These are phyloP conservation scores for Drosophila meridionalis DNA, from an alignment of 2,888 invertebrate genomes.

Conservation along the genomic window DNA sequence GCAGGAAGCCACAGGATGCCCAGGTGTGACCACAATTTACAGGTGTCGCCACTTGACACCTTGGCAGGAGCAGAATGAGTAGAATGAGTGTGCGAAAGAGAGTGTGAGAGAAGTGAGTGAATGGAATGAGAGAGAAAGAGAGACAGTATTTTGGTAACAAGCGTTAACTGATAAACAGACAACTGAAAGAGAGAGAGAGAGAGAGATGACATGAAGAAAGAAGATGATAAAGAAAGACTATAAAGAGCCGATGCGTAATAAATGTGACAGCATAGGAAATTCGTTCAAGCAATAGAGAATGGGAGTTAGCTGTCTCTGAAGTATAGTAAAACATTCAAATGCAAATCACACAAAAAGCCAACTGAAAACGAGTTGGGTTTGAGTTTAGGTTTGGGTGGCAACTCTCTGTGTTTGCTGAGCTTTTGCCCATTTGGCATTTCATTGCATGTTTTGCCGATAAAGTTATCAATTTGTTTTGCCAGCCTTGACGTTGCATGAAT, in stretches of 20 bases:
- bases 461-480: slow-evolving; percentile 83
- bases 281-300: slow-evolving; percentile 3
- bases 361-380: slow-evolving; percentile 1
- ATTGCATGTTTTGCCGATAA: slow-evolving; percentile 83
- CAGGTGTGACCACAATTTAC: slow-evolving; percentile 78
- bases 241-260: background rate
- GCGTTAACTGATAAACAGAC: slow-evolving; percentile 36
- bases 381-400: background rate
- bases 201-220: background rate
- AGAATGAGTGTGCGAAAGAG: background rate
- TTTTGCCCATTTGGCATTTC: slow-evolving; percentile 73
- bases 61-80: slow-evolving; percentile 23
- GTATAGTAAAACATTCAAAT: slow-evolving; percentile 53
- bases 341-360: slow-evolving; percentile 63
- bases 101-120: slow-evolving; percentile 1
- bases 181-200: background rate
- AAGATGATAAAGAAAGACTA: background rate
- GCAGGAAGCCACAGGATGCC: slow-evolving; percentile 21
- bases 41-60: slow-evolving; percentile 80
- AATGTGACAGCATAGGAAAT: background rate
- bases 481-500: slow-evolving; percentile 82
- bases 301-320: background rate
- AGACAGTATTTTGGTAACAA: slow-evolving; percentile 49
- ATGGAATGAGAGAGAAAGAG: slow-evolving; percentile 16
- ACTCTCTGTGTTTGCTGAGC: slow-evolving; percentile 19